These are phyloP conservation scores for Anthrax anthrax DNA, from an alignment of 2,888 invertebrate genomes.

Conservation along the genomic window DNA sequence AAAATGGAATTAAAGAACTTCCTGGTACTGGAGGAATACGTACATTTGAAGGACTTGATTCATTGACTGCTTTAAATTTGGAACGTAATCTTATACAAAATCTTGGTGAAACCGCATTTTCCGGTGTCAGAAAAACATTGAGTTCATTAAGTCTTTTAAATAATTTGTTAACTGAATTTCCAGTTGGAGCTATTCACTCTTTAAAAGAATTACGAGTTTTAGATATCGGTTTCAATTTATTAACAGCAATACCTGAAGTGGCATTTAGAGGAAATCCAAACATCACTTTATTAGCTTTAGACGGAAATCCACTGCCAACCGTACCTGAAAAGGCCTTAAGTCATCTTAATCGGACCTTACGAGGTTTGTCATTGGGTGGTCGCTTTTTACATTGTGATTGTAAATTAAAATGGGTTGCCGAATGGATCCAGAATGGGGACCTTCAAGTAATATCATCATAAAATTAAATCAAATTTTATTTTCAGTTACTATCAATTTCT, in stretches of 20 bases:
- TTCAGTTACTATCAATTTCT: neutral
- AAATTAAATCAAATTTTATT: neutral
- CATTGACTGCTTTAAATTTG: conserved; percentile 62
- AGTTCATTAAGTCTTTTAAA: conserved; percentile 81
- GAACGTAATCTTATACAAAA: conserved; percentile 75
- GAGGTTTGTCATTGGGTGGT: conserved; percentile 78
- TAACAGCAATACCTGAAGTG: conserved; percentile 63
- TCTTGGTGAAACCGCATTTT: conserved; percentile 61
- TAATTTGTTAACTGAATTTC: conserved; percentile 77
- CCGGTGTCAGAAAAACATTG: conserved; percentile 63
- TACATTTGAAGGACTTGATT: conserved; percentile 62
- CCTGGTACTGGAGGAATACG: conserved; percentile 52
- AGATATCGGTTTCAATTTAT: conserved; percentile 82
- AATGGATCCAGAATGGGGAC: conserved; percentile 78
- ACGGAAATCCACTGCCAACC: conserved; percentile 78
- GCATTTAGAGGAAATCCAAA: conserved; percentile 72
- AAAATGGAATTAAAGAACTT: conserved; percentile 71
- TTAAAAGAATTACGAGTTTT: conserved; percentile 71
- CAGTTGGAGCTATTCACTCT: conserved; percentile 61
- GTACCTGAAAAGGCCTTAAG: conserved; percentile 65
- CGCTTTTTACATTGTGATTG: conserved; percentile 82
- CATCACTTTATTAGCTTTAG: conserved; percentile 73
- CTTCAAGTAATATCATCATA: conserved; percentile 52
- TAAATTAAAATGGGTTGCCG: conserved; percentile 71
- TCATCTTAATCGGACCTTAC: conserved; percentile 65